Evolutionary conservation across 2,888 invertebrate species (phyloP).

Genomic region (Diogma glabrata): DNA sequence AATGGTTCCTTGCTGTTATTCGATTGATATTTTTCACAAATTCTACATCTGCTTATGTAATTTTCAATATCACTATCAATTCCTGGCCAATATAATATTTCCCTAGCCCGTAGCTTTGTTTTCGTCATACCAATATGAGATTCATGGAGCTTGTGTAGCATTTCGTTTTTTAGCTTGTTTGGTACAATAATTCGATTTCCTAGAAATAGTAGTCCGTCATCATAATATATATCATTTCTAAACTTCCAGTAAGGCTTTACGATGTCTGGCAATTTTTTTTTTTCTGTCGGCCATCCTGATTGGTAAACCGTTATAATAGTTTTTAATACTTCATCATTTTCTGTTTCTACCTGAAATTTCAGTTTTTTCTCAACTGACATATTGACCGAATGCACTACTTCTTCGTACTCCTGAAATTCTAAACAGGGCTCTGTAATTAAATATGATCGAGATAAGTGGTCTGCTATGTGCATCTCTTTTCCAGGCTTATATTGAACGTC

Average conservation of each 20-base stretch:
- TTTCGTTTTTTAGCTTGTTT: too few species aligned
- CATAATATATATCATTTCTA: not conserved
- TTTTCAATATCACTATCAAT: constrained; percentile 10
- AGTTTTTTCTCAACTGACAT: too few species aligned
- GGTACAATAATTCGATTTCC: not conserved
- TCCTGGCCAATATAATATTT: constrained; percentile 2
- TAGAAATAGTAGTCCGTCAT: not conserved
- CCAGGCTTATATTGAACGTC: too few species aligned
- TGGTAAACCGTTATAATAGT: not conserved
- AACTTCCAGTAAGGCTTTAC: not conserved
- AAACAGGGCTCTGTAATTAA: too few species aligned
- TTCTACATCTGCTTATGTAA: constrained; percentile 1
- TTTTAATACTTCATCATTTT: constrained; percentile 14
- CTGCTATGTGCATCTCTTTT: too few species aligned
- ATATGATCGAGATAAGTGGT: too few species aligned
- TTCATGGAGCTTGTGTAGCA: not conserved
- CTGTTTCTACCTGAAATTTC: too few species aligned
- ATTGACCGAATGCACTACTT: too few species aligned
- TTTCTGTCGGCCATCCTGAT: not conserved
- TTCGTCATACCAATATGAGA: constrained; percentile 11
- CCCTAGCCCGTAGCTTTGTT: not conserved
- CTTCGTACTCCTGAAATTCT: too few species aligned
- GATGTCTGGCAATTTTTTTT: not conserved
- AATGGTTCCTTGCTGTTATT: too few species aligned
- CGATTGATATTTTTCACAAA: constrained; percentile 7